Conservation (phyloP, 2,888 invertebrate species). For the Synanthedon formicaeformis region DNA sequence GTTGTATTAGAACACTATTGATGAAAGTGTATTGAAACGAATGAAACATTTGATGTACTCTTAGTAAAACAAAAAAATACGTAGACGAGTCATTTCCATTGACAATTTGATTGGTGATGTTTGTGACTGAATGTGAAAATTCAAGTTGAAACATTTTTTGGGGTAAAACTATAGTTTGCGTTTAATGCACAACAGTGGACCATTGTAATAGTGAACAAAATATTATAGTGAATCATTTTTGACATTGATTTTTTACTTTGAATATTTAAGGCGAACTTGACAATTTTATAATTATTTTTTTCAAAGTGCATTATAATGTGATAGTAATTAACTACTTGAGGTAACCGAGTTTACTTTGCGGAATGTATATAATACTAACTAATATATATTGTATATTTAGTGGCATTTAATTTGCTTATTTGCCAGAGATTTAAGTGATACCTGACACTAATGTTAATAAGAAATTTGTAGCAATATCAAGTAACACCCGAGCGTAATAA, state of each 20-base stretch:
- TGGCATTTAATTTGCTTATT: conserved; percentile 40
- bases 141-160: conserved; percentile 36
- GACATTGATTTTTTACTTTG: conserved; percentile 53
- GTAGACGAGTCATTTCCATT: conserved; percentile 51
- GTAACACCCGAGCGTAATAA: conserved; percentile 34
- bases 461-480: conserved; percentile 17
- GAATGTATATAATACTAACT: conserved; percentile 1
- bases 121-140: conserved; percentile 39
- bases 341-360: conserved; percentile 40
- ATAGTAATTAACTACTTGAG: conserved; percentile 46
- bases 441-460: conserved; percentile 31
- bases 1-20: conserved; percentile 33
- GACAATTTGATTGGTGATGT: conserved; percentile 57
- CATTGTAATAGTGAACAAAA: conserved; percentile 44
- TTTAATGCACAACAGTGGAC: conserved; percentile 62
- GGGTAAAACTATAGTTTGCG: conserved; percentile 52
- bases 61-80: conserved; percentile 47
- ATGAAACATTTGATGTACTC: conserved; percentile 39
- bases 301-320: conserved; percentile 65
- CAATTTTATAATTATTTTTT: conserved; percentile 68
- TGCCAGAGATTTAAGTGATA: conserved; percentile 22
- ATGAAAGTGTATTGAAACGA: conserved; percentile 39
- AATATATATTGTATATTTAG: conserved; percentile 23
- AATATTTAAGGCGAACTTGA: conserved; percentile 56
- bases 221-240: conserved; percentile 59